These are phyloP conservation scores for Phortica variegata DNA, from an alignment of 1,140 invertebrate species.

Conservation along the genomic window DNA sequence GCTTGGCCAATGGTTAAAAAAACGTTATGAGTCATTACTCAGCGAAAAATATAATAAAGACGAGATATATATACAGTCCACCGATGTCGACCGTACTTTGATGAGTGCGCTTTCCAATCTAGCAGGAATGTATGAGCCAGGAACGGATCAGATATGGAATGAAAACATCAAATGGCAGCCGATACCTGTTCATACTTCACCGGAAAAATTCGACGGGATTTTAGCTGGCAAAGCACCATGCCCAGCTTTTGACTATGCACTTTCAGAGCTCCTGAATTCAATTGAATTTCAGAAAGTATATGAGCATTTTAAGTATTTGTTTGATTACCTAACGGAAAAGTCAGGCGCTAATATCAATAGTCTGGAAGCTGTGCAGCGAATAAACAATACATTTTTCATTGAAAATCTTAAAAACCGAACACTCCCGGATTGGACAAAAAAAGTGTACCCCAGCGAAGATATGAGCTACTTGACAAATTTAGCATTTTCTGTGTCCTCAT, in stretches of 20 bases:
- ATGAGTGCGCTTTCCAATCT: constrained; percentile 86
- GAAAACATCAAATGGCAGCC: constrained; percentile 78
- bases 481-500: constrained; percentile 59
- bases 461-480: constrained; percentile 60
- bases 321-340: constrained; percentile 65
- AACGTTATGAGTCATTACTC: constrained; percentile 66
- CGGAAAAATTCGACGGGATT: constrained; percentile 64
- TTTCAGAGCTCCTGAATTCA: constrained; percentile 61
- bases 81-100: constrained; percentile 83
- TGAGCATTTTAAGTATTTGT: constrained; percentile 65
- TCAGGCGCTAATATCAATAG: constrained; percentile 63
- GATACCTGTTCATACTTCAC: constrained; percentile 80
- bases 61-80: constrained; percentile 73
- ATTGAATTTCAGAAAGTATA: constrained; percentile 63
- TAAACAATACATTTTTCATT: constrained; percentile 71
- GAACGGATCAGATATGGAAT: constrained; percentile 68
- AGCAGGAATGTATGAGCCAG: constrained; percentile 76
- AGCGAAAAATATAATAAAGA: constrained; percentile 60
- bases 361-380: constrained; percentile 61
- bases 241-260: constrained; percentile 64
- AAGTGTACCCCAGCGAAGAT: constrained; percentile 58
- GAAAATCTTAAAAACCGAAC: constrained; percentile 67
- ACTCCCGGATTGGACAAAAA: constrained; percentile 72
- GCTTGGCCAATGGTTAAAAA: constrained; percentile 76
- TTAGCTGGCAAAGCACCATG: constrained; percentile 69